Conservation (phyloP, 2,888 invertebrate species). For the Leucophenga maculata region DNA sequence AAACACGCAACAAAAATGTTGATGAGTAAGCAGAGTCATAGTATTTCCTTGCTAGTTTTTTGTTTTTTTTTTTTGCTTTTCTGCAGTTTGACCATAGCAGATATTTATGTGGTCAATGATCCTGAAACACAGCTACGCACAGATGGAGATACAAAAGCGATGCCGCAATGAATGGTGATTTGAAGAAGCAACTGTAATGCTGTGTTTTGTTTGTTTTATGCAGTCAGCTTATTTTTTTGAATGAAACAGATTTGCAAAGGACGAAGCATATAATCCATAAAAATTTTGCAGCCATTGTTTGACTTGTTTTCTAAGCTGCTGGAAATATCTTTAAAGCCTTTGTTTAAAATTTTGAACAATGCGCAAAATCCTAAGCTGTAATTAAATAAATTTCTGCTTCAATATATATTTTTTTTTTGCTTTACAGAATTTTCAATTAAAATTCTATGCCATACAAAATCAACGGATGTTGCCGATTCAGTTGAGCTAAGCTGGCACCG, state of each 20-base stretch:
- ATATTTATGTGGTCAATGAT: constrained; percentile 62
- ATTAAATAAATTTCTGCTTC: not conserved
- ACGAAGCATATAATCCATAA: too few relatives aligned
- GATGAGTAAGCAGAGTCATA: constrained; percentile 7
- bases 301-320: too few relatives aligned
- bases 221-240: constrained; percentile 30
- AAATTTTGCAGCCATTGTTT: too few relatives aligned
- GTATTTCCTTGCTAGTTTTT: not conserved
- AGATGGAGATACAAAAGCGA: constrained; percentile 36
- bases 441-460: constrained; percentile 20
- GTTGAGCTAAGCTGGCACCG: not conserved
- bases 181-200: too few relatives aligned
- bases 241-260: not conserved
- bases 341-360: too few relatives aligned
- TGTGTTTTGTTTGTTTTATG: constrained; percentile 22
- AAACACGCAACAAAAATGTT: not conserved
- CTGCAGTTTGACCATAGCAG: constrained; percentile 47
- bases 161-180: constrained; percentile 32
- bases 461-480: constrained; percentile 19
- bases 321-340: too few relatives aligned
- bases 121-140: constrained; percentile 44
- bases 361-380: not conserved
- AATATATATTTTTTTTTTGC: not conserved
- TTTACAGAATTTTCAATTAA: constrained; percentile 10
- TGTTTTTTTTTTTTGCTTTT: too few relatives aligned